Percentiles rank a stretch among this genome's conserved stretches.
These are phyloP conservation scores for Cavia aperea DNA, from an alignment of 2,113 vertebrate species.

Conservation along the genomic window DNA sequence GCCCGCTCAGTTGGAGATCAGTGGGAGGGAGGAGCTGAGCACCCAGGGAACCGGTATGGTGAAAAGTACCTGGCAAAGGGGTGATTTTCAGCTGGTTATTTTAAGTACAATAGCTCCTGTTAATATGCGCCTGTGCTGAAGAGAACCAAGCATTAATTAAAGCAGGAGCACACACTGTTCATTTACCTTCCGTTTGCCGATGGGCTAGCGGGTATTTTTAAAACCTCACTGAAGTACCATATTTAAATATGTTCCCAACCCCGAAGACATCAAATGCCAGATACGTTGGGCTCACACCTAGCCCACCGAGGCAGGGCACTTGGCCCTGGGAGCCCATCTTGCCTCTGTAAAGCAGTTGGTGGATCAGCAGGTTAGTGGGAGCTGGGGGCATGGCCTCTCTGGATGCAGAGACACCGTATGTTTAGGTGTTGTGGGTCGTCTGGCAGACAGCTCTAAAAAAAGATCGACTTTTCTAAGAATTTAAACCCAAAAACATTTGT, in stretches of 20 bases:
- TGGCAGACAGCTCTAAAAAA: slow-evolving; percentile 45
- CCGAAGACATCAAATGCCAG: not conserved
- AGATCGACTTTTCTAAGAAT: slow-evolving; percentile 56
- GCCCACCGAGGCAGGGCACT: not conserved
- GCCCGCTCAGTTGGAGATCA: not conserved
- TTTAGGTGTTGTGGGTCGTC: slow-evolving; percentile 27
- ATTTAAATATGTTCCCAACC: slow-evolving; percentile 36
- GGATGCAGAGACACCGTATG: slow-evolving; percentile 33
- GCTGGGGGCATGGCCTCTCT: not conserved
- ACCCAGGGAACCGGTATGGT: not conserved
- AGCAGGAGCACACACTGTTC: not conserved
- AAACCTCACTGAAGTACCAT: not conserved
- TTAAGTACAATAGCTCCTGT: slow-evolving; percentile 36
- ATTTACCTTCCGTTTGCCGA: slow-evolving; percentile 41
- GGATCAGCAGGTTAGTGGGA: not conserved
- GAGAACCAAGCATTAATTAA: slow-evolving; percentile 40
- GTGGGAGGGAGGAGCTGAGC: not conserved
- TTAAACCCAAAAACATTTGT: slow-evolving; percentile 35
- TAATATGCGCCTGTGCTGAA: not conserved
- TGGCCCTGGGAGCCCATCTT: not conserved
- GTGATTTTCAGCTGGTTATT: slow-evolving; percentile 34
- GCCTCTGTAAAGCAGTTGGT: not conserved
- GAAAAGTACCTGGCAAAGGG: slow-evolving; percentile 26
- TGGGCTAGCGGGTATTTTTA: slow-evolving; percentile 3
- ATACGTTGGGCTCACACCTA: not conserved